Conservation (phyloP, 2,113 vertebrate species). For the Cynoglossus semilaevis region DNA sequence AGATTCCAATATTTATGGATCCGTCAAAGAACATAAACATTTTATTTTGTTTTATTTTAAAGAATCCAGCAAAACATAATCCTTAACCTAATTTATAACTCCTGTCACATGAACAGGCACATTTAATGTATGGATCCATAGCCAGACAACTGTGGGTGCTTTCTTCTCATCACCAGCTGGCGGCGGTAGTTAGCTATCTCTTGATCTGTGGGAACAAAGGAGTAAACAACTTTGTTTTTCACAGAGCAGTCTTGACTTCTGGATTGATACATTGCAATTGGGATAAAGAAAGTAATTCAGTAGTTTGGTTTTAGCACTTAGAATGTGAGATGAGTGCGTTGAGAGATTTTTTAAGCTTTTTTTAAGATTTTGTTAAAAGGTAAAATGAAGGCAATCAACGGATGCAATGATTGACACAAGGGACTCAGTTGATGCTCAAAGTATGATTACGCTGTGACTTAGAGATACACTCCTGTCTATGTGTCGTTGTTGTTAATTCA, state of each 20-base stretch:
- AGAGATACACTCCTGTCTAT: neutral
- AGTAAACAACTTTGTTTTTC: constrained; percentile 73
- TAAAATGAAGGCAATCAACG: no score
- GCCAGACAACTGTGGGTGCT: constrained; percentile 12
- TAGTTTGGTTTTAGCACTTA: no score
- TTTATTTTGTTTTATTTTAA: no score
- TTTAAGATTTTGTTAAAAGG: neutral
- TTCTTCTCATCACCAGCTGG: constrained; percentile 21
- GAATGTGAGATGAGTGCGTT: neutral
- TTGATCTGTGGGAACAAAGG: constrained; percentile 48
- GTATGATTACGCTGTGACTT: neutral
- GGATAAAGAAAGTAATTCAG: no score
- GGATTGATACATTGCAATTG: neutral
- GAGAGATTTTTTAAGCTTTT: neutral
- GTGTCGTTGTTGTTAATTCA: neutral
- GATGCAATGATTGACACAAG: neutral
- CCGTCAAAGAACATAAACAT: no score
- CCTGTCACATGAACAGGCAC: no score
- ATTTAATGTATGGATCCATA: no score
- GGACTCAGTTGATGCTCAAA: neutral
- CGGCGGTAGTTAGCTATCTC: constrained; percentile 39
- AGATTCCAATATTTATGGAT: no score
- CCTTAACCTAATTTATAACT: no score
- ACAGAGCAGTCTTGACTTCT: constrained; percentile 27
- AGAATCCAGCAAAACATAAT: no score